phyloP scores from a whole-genome alignment of 92 coral and sea anemone species.

The Pocillopora meandrina region DNA sequence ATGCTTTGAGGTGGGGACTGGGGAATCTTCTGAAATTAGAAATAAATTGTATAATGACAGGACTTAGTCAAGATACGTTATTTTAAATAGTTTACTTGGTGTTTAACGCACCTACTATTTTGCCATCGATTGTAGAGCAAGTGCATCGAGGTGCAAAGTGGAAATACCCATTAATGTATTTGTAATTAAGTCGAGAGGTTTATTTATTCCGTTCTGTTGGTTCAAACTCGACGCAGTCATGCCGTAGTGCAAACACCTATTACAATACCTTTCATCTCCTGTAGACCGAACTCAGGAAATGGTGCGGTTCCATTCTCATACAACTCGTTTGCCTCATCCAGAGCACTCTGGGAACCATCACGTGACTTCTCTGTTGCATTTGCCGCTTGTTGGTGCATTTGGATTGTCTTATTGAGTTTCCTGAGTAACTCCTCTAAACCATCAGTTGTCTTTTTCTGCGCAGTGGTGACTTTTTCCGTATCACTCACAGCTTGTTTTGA shows the following conservation, averaged over 20 bases:
- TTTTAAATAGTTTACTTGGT: too few relatives aligned
- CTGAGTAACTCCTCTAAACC: slow-evolving; percentile 69
- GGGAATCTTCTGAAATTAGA: too few relatives aligned
- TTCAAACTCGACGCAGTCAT: too few relatives aligned
- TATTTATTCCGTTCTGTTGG: too few relatives aligned
- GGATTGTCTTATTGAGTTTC: slow-evolving; percentile 55
- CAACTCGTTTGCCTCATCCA: slow-evolving; percentile 64
- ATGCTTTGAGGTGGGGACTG: too few relatives aligned
- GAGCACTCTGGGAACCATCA: slow-evolving; percentile 58
- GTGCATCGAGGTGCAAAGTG: background rate
- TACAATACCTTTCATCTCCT: slow-evolving; percentile 63
- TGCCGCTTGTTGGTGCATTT: slow-evolving; percentile 52
- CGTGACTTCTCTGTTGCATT: slow-evolving; percentile 61
- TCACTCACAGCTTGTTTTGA: slow-evolving; percentile 70
- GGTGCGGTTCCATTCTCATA: slow-evolving; percentile 70
- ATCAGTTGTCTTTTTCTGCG: slow-evolving; percentile 62
- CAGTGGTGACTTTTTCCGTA: slow-evolving; percentile 58
- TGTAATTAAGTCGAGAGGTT: background rate
- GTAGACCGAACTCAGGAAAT: slow-evolving; percentile 67
- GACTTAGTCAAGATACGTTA: too few relatives aligned
- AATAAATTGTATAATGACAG: too few relatives aligned
- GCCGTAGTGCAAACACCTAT: background rate
- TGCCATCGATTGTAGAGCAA: background rate
- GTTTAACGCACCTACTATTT: background rate
- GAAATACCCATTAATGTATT: background rate